phyloP scores from a whole-genome alignment of 2,113 vertebrate species.

The Anseranas semipalmata region DNA sequence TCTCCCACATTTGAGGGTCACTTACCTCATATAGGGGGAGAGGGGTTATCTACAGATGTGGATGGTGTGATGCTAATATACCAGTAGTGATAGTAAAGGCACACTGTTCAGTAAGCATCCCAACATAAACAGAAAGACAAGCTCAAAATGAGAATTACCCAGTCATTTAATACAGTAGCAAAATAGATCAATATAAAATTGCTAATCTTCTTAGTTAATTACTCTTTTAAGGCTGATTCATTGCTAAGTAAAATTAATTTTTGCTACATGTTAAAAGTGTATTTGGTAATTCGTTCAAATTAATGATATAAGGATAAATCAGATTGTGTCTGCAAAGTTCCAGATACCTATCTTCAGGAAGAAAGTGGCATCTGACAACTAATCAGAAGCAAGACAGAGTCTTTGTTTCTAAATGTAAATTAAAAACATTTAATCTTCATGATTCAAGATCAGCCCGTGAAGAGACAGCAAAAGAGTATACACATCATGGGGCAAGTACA shows the following conservation, averaged over 20 bases:
- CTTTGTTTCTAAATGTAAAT: neutral
- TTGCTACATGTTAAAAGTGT: neutral
- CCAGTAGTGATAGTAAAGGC: neutral
- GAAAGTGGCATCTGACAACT: neutral
- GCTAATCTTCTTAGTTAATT: conserved; percentile 43
- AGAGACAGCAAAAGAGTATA: neutral
- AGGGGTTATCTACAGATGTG: neutral
- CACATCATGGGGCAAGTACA: neutral
- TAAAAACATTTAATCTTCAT: neutral
- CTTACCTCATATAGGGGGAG: neutral
- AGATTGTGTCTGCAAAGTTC: neutral
- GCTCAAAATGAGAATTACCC: conserved; percentile 21
- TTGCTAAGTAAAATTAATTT: neutral
- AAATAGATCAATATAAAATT: conserved; percentile 28
- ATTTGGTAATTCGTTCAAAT: neutral
- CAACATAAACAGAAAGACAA: neutral
- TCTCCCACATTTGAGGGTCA: neutral
- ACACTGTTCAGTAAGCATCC: neutral
- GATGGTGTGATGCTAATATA: neutral
- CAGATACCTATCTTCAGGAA: neutral
- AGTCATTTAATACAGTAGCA: conserved; percentile 16
- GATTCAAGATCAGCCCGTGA: neutral
- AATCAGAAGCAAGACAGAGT: neutral
- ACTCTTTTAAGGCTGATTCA: conserved; percentile 6
- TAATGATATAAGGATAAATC: neutral